Percentiles rank a stretch among this genome's conserved stretches.
These are phyloP conservation scores for Lithophane socia DNA, from an alignment of 2,888 invertebrate genomes.

Conservation along the genomic window DNA sequence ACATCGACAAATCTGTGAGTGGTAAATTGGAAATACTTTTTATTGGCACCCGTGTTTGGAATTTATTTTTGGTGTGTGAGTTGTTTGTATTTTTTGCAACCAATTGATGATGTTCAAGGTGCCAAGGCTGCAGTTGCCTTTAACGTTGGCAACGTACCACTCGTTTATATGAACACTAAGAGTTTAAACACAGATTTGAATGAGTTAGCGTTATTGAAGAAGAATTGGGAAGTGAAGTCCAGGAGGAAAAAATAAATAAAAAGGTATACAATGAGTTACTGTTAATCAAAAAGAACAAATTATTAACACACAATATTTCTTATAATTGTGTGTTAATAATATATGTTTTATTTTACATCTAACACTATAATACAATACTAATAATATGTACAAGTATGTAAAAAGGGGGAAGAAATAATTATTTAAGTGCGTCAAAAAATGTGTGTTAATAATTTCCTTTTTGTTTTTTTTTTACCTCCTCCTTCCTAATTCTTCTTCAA, in stretches of 20 bases:
- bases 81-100: conserved; percentile 14
- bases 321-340: too few relatives aligned
- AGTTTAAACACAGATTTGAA: background rate
- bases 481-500: too few relatives aligned
- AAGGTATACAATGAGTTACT: background rate
- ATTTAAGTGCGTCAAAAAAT: too few relatives aligned
- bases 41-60: conserved; percentile 26
- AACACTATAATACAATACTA: too few relatives aligned
- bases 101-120: background rate
- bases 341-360: too few relatives aligned
- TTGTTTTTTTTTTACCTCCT: too few relatives aligned
- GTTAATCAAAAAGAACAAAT: background rate
- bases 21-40: conserved; percentile 50
- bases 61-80: conserved; percentile 3
- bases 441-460: too few relatives aligned
- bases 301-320: background rate
- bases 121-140: too few relatives aligned
- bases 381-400: too few relatives aligned
- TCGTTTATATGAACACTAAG: too few relatives aligned
- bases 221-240: background rate
- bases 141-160: too few relatives aligned
- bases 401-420: too few relatives aligned
- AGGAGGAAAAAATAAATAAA: background rate
- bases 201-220: background rate
- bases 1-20: conserved; percentile 51